phyloP scores from a whole-genome alignment of 1,140 invertebrate genomes.

The Alviniconcha marisindica region DNA sequence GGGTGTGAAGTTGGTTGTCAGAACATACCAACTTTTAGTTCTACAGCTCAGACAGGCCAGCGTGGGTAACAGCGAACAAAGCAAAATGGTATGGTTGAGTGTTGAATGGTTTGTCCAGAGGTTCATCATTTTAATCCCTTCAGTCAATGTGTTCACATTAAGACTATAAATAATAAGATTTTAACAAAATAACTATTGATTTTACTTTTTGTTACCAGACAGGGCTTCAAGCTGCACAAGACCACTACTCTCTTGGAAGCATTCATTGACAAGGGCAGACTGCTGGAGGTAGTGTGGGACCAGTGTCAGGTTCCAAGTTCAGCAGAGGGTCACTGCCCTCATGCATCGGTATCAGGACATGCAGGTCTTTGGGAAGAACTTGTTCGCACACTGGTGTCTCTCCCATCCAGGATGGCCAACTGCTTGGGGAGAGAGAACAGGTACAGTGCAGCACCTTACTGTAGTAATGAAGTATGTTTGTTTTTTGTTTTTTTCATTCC shows the following conservation, averaged over 20 bases:
- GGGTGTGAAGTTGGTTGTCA: too few species aligned
- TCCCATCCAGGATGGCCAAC: constrained; percentile 68
- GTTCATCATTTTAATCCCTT: not conserved
- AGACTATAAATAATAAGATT: not conserved
- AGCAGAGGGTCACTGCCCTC: not conserved
- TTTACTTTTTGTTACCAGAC: constrained; percentile 38
- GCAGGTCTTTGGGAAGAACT: constrained; percentile 57
- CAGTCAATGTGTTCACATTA: not conserved
- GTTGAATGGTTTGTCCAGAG: not conserved
- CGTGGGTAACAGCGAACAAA: not conserved
- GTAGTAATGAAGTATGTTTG: too few species aligned
- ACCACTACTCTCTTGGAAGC: constrained; percentile 46
- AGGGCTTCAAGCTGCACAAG: constrained; percentile 46
- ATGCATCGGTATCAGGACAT: not conserved
- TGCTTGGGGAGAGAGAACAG: constrained; percentile 58
- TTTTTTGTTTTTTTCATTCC: too few species aligned
- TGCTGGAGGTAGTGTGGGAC: constrained; percentile 37
- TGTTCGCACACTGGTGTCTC: constrained; percentile 49
- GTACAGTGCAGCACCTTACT: too few species aligned
- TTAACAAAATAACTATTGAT: too few species aligned
- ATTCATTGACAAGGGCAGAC: constrained; percentile 41
- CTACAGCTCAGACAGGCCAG: too few species aligned
- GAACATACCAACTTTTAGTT: too few species aligned
- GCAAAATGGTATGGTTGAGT: not conserved
- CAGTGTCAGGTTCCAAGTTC: constrained; percentile 32